phyloP scores from a whole-genome alignment of 2,888 invertebrate species.

The Philonicus albiceps region DNA sequence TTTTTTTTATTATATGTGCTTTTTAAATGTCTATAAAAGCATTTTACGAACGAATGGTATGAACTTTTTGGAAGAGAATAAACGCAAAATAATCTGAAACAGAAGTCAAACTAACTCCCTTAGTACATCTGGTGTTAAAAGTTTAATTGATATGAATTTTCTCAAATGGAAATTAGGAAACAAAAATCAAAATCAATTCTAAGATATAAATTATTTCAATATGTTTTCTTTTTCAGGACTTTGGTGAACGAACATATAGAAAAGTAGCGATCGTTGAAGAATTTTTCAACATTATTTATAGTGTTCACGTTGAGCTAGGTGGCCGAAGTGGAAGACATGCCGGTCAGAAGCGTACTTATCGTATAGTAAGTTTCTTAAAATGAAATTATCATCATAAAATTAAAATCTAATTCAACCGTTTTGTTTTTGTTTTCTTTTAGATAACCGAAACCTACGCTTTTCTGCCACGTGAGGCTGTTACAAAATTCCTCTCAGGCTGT shows the following conservation, averaged over 20 bases:
- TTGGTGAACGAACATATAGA: slow-evolving; percentile 81
- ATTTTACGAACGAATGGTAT: no score
- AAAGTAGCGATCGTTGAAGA: slow-evolving; percentile 97
- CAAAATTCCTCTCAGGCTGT: slow-evolving; percentile 93
- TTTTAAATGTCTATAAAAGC: no score
- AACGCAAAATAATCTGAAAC: no score
- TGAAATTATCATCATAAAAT: background rate
- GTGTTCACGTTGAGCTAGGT: slow-evolving; percentile 92
- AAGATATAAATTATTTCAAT: background rate
- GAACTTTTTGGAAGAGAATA: no score
- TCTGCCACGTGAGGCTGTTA: slow-evolving; percentile 94
- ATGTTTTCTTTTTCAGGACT: slow-evolving; percentile 67
- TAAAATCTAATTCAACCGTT: slow-evolving; percentile 42
- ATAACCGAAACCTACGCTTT: slow-evolving; percentile 97
- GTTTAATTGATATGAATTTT: no score
- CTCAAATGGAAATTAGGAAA: background rate
- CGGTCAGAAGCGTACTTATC: slow-evolving; percentile 95
- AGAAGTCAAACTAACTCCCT: no score
- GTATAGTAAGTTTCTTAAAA: slow-evolving; percentile 74
- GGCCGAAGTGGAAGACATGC: slow-evolving; percentile 93
- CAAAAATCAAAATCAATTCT: background rate
- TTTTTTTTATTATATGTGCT: no score
- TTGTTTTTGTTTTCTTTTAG: slow-evolving; percentile 73
- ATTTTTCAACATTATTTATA: slow-evolving; percentile 96
- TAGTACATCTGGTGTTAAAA: no score